Percentiles rank a stretch among this genome's conserved stretches.
phyloP scores from a whole-genome alignment of 2,888 invertebrate species.

The Lymantria dispar region DNA sequence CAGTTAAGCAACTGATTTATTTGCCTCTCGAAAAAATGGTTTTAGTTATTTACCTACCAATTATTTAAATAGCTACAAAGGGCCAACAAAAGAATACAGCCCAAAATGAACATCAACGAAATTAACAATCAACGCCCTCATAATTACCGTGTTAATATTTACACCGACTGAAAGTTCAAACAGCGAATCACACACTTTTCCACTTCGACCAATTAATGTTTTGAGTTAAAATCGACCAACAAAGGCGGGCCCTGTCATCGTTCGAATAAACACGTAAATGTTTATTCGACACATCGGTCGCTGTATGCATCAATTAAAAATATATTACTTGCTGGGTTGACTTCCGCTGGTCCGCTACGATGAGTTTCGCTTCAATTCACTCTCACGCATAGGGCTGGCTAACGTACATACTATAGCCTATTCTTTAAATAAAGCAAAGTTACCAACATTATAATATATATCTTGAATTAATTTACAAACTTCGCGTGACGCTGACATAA shows the following conservation, averaged over 20 bases:
- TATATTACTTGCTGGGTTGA: constrained; percentile 67
- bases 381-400: constrained; percentile 11
- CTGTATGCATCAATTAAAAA: constrained; percentile 77
- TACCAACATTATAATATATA: too few relatives aligned
- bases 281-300: constrained; percentile 70
- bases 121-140: constrained; percentile 58
- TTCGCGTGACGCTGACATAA: too few relatives aligned
- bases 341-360: constrained; percentile 53
- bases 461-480: too few relatives aligned
- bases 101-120: constrained; percentile 44
- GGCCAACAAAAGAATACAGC: constrained; percentile 29
- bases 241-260: constrained; percentile 64
- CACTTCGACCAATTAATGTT: constrained; percentile 74
- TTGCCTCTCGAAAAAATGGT: too few relatives aligned
- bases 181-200: constrained; percentile 73
- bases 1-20: too few relatives aligned
- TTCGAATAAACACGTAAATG: constrained; percentile 67
- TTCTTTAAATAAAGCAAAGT: background rate
- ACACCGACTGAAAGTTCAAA: constrained; percentile 63
- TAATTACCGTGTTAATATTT: constrained; percentile 72
- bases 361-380: constrained; percentile 27
- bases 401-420: background rate
- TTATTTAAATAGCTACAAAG: constrained; percentile 14
- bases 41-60: background rate
- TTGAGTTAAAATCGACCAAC: constrained; percentile 67